phyloP scores from a whole-genome alignment of 2,797 vertebrate genomes.

The Siniperca obscura region DNA sequence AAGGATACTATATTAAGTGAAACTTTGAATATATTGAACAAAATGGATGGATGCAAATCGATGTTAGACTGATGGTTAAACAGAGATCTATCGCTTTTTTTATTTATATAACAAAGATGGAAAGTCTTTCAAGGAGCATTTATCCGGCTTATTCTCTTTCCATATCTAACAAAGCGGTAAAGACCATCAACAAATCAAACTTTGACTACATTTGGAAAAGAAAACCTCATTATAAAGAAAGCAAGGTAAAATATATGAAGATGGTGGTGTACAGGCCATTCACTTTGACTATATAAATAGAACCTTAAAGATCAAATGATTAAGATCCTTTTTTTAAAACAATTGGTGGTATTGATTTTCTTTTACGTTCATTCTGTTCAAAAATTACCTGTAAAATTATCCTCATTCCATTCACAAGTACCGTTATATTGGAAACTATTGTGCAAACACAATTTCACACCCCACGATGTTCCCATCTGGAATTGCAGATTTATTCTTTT shows the following conservation, averaged over 20 bases:
- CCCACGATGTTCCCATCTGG: background rate
- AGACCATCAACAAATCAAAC: background rate
- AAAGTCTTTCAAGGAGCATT: background rate
- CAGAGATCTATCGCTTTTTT: background rate
- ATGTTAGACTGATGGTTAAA: background rate
- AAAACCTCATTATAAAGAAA: background rate
- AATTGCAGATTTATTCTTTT: background rate
- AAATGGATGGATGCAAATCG: background rate
- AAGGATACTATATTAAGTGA: background rate
- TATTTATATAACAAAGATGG: background rate
- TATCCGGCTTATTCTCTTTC: background rate
- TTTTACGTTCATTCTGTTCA: too few species aligned
- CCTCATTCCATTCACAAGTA: too few species aligned
- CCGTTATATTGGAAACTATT: too few species aligned
- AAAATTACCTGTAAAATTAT: too few species aligned
- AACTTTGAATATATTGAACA: background rate
- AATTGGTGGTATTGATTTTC: too few species aligned
- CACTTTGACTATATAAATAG: background rate
- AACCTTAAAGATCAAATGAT: background rate
- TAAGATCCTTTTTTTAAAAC: too few species aligned
- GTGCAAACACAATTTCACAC: background rate
- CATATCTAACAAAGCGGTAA: background rate
- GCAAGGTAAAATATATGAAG: background rate
- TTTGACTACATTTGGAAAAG: background rate
- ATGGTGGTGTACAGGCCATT: background rate